Base-by-base conservation (phyloP, 2,113 vertebrate species). In the Epinephelus fuscoguttatus region DNA sequence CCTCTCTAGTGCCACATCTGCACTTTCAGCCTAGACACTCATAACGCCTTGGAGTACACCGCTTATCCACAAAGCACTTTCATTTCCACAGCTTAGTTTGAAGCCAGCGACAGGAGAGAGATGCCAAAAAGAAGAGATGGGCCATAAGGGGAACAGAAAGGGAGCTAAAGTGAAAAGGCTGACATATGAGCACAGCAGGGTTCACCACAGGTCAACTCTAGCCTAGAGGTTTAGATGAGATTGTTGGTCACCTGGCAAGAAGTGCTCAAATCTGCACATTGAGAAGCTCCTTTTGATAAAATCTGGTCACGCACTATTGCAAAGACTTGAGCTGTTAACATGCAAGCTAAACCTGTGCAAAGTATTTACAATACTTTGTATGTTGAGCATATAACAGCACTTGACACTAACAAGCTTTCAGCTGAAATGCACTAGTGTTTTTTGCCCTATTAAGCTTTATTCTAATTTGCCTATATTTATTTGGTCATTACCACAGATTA, bases 31-130 rank as follows among this genome's bases (percentile, higher is more conserved):
- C 47, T 1, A 78, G 81, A 77, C 64, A 49, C 70, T 89, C 81
- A 66, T 88, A 82, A 86, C 40, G 57, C 68, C 53, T 45, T 25
- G 4, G 75, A 89, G 73, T 57, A 19, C 50, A 11, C 50, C 25
- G 66, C 81, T 76, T 84, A 81, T 72, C 84, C 63, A 49, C 70
- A 60, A 55, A 86, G 84, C 70, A 74, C 88, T 86, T 91, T 91
- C 86, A 91, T 89, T 92, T 93, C 80, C 74, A 91, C 66, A 77
- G 85, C 84, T 90, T 81, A 87, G 75, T 60, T 67, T 74, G 53
- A 89, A 84, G 72, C 80, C 60, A 76, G 30, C 18, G 6, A 67
- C 3, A 14, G 40, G 62, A 45, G 56, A 70, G 76, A n/a, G 72
- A 75, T 49, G 71, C 71, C 74, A 81, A 40, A 61, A 72, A 82